Evolutionary conservation across 2,888 invertebrate species (phyloP).

Genomic region (Lottia scabra): DNA sequence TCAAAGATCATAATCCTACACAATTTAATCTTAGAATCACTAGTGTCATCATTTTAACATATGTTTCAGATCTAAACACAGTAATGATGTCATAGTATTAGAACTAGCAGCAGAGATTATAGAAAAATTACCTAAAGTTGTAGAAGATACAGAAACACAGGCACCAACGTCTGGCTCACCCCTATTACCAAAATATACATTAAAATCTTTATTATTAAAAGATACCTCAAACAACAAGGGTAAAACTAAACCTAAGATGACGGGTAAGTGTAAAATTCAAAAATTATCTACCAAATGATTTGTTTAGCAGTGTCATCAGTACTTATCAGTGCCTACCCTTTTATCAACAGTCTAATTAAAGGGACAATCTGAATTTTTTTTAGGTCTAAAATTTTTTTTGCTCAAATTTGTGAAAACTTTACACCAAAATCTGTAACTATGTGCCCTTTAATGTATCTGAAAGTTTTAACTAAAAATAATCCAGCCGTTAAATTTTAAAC

Average conservation of each 20-base stretch:
- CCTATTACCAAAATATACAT: constrained; percentile 8
- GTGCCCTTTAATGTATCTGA: no score
- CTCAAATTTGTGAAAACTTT: no score
- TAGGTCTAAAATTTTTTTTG: no score
- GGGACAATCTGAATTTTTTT: no score
- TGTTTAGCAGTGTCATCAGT: neutral
- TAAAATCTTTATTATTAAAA: constrained; percentile 1
- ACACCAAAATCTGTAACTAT: no score
- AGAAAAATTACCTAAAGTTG: constrained; percentile 50
- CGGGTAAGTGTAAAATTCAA: neutral
- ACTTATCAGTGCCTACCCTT: no score
- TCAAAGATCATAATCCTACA: no score
- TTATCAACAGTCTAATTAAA: no score
- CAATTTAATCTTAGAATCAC: no score
- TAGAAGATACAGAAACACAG: constrained; percentile 53
- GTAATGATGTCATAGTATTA: constrained; percentile 83
- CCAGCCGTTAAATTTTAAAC: no score
- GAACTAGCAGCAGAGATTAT: constrained; percentile 82
- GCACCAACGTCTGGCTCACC: constrained; percentile 27
- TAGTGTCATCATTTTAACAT: no score
- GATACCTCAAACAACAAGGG: constrained; percentile 7
- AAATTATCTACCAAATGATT: neutral
- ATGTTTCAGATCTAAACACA: constrained; percentile 70
- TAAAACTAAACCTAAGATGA: constrained; percentile 2
- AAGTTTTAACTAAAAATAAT: no score